These are phyloP conservation scores for Bombus impatiens DNA, from an alignment of 1,140 invertebrate species.

Conservation along the genomic window DNA sequence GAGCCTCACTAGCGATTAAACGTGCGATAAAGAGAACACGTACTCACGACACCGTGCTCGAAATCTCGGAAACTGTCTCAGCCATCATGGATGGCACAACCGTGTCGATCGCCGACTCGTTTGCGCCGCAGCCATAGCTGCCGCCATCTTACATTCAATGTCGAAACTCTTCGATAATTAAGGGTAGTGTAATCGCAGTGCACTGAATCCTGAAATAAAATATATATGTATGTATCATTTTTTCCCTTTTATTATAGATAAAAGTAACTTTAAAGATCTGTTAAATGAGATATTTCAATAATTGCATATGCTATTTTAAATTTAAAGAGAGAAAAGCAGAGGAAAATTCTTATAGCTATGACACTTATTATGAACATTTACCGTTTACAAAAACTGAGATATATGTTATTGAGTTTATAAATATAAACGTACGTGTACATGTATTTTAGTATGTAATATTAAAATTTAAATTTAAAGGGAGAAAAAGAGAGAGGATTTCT, in stretches of 20 bases:
- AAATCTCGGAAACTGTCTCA: slow-evolving; percentile 63
- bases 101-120: slow-evolving; percentile 45
- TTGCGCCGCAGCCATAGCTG: slow-evolving; percentile 44
- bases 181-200: background rate
- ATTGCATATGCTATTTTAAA: background rate
- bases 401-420: too few relatives aligned
- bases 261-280: background rate
- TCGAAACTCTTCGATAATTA: slow-evolving; percentile 12
- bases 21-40: slow-evolving; percentile 53
- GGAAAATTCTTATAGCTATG: too few relatives aligned
- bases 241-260: background rate
- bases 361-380: too few relatives aligned
- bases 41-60: slow-evolving; percentile 63
- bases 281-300: background rate
- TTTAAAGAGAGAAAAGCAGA: background rate
- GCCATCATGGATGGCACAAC: slow-evolving; percentile 59
- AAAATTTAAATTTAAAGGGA: background rate
- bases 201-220: background rate
- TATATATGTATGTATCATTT: background rate
- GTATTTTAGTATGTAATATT: too few relatives aligned
- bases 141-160: slow-evolving; percentile 29
- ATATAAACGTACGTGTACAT: too few relatives aligned
- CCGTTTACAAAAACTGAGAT: too few relatives aligned
- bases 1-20: slow-evolving; percentile 44
- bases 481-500: background rate